Conservation (phyloP, 1,140 invertebrate genomes). For the Zaprionus davidi region DNA sequence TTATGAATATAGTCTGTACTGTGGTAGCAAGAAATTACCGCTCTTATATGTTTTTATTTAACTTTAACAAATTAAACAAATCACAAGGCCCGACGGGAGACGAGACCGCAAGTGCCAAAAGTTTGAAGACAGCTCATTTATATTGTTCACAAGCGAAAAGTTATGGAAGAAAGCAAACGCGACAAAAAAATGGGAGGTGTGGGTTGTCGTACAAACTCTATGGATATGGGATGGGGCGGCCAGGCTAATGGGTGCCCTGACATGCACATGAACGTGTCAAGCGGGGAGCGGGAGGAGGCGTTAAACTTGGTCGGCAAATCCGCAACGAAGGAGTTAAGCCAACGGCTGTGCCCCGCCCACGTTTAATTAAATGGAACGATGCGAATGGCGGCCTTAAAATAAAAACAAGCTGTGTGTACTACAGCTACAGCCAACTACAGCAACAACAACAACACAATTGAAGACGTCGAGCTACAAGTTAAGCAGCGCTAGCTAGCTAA, state of each 20-base stretch:
- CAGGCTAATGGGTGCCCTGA: slow-evolving; percentile 38
- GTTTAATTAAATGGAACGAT: slow-evolving; percentile 74
- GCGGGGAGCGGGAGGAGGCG: not conserved
- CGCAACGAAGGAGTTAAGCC: slow-evolving; percentile 60
- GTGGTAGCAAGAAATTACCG: not conserved
- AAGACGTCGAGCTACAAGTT: not conserved
- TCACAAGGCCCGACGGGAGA: slow-evolving; percentile 23
- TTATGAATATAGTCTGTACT: slow-evolving; percentile 15
- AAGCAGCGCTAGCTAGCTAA: slow-evolving; percentile 11
- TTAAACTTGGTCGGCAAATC: slow-evolving; percentile 50
- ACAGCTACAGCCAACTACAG: slow-evolving; percentile 7
- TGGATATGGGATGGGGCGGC: slow-evolving; percentile 15
- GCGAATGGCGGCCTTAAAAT: slow-evolving; percentile 45
- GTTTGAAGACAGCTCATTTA: slow-evolving; percentile 65
- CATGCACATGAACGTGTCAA: slow-evolving; percentile 23
- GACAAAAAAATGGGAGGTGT: slow-evolving; percentile 4
- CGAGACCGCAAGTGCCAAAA: slow-evolving; percentile 72
- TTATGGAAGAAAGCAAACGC: slow-evolving; percentile 33
- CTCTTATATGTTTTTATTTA: slow-evolving; percentile 13
- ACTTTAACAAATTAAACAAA: slow-evolving; percentile 54
- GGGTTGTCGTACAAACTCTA: not conserved
- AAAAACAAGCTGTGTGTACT: slow-evolving; percentile 42
- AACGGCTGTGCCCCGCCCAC: slow-evolving; percentile 37
- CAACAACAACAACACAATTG: slow-evolving; percentile 15
- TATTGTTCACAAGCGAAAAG: slow-evolving; percentile 53